phyloP scores from a whole-genome alignment of 2,113 vertebrate genomes.

The Rhabdornis inornatus region DNA sequence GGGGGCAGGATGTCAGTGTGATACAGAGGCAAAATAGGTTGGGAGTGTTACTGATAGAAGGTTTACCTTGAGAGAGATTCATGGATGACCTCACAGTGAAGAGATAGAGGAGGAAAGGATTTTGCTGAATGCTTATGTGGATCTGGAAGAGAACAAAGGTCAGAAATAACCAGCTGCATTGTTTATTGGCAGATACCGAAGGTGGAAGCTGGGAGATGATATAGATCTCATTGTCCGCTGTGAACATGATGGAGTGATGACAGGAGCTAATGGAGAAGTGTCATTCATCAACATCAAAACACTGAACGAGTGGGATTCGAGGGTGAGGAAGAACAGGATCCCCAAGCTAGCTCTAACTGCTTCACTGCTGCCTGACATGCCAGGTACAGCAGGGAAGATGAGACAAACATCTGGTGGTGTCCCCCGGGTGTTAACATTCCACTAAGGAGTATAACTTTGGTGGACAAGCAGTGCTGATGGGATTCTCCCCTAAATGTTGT shows the following conservation, averaged over 20 bases:
- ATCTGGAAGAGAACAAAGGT: not conserved
- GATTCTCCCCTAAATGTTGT: not conserved
- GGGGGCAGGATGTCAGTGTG: not conserved
- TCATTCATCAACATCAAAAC: conserved; percentile 99
- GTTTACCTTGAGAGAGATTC: not conserved
- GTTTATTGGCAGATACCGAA: conserved; percentile 82
- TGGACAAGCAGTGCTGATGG: not conserved
- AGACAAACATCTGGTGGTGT: not conserved
- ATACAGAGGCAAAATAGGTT: rapidly evolving
- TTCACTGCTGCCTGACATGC: conserved; percentile 18
- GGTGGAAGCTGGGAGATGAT: conserved; percentile 97
- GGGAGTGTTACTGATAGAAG: not conserved
- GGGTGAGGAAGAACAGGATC: conserved; percentile 75
- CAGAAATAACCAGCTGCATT: not conserved
- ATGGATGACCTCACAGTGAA: not conserved
- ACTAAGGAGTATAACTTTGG: not conserved
- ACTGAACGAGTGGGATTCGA: conserved; percentile 97
- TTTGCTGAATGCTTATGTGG: not conserved
- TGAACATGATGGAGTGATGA: conserved; percentile 97
- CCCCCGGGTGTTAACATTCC: not conserved
- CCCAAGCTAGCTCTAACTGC: conserved; percentile 29
- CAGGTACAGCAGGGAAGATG: conserved; percentile 32
- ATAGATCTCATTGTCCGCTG: conserved; percentile 97
- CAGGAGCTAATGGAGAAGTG: conserved; percentile 94
- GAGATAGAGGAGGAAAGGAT: not conserved